phyloP scores from a whole-genome alignment of 2,888 invertebrate species.

The Adela reaumurella region DNA sequence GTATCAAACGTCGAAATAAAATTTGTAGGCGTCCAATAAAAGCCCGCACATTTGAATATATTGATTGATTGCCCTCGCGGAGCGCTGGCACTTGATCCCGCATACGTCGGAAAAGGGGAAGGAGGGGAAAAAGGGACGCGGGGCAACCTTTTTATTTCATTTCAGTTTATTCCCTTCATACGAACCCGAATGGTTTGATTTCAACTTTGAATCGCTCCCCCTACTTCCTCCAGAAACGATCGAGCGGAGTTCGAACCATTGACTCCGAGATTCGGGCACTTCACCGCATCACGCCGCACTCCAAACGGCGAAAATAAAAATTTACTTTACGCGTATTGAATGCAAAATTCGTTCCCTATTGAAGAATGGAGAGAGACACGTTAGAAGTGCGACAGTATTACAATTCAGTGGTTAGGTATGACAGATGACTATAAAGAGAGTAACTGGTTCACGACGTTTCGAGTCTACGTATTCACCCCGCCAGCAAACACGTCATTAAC shows the following conservation, averaged over 20 bases:
- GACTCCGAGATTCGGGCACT: not conserved
- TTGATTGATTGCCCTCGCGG: not conserved
- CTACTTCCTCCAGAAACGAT: not conserved
- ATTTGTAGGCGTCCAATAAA: not conserved
- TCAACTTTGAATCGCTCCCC: not conserved
- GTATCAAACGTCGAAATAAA: not conserved
- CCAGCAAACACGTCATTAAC: too few species aligned
- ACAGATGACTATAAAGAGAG: too few species aligned
- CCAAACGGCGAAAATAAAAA: too few species aligned
- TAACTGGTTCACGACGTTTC: too few species aligned
- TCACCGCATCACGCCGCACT: too few species aligned
- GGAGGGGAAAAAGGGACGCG: not conserved
- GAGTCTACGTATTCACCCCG: too few species aligned
- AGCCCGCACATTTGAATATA: not conserved
- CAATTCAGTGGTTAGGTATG: too few species aligned
- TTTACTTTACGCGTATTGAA: too few species aligned
- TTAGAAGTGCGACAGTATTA: too few species aligned
- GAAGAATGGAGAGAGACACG: too few species aligned
- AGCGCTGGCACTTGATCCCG: not conserved
- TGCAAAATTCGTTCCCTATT: too few species aligned
- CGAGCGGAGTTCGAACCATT: not conserved
- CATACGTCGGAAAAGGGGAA: not conserved
- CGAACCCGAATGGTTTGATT: slow-evolving; percentile 1
- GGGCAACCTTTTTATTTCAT: not conserved
- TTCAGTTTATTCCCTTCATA: slow-evolving; percentile 1